A percentile compares a stretch with the other conserved stretches of the same genome.
These are phyloP conservation scores for Tretioscincus oriximinensis DNA, from an alignment of 2,113 vertebrate genomes.

Conservation along the genomic window DNA sequence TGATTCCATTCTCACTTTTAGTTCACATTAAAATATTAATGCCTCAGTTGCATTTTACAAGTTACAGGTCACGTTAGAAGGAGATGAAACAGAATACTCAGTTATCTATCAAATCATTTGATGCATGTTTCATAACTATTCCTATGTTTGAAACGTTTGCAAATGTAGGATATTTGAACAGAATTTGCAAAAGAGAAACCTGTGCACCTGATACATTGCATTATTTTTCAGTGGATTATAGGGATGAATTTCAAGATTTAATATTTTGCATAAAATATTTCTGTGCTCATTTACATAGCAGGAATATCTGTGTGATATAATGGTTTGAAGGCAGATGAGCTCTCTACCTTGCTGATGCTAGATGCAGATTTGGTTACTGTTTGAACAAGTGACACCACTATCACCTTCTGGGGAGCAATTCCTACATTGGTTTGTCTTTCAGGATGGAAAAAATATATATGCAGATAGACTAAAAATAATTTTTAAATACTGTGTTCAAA, in stretches of 20 bases:
- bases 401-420: too few relatives aligned
- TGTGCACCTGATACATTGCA: background rate
- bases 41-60: slow-evolving; percentile 46
- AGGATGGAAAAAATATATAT: too few relatives aligned
- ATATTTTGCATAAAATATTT: background rate
- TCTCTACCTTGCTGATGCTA: too few relatives aligned
- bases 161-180: slow-evolving; percentile 27
- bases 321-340: too few relatives aligned
- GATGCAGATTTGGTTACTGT: too few relatives aligned
- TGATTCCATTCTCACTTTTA: slow-evolving; percentile 48
- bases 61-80: slow-evolving; percentile 38
- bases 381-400: too few relatives aligned
- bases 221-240: background rate
- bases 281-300: background rate
- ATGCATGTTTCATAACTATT: slow-evolving; percentile 23
- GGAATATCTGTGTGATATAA: background rate
- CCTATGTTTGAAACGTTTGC: slow-evolving; percentile 24
- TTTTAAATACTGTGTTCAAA: background rate
- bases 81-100: slow-evolving; percentile 48
- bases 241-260: background rate
- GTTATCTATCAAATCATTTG: slow-evolving; percentile 18
- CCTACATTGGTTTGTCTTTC: too few relatives aligned
- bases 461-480: background rate
- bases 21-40: slow-evolving; percentile 64
- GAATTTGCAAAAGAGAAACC: slow-evolving; percentile 1